Percentiles rank a stretch among this genome's conserved stretches.
phyloP scores from a whole-genome alignment of 1,140 invertebrate genomes.

The Zeugodacus cucurbitae region DNA sequence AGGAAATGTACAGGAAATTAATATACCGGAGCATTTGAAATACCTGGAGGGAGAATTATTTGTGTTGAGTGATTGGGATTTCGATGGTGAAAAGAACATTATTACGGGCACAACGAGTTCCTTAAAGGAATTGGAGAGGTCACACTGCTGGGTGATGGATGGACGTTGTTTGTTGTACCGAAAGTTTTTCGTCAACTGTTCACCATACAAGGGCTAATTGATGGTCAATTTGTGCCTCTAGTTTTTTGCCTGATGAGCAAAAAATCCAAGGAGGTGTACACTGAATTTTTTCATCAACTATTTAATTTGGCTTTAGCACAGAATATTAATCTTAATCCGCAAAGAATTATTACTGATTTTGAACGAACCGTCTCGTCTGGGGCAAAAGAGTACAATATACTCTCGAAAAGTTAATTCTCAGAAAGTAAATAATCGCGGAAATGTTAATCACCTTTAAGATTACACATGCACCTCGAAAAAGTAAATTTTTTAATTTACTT shows the following conservation, averaged over 20 bases:
- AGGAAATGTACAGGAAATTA: no score
- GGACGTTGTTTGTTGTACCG: not conserved
- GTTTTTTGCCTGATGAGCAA: conserved; percentile 18
- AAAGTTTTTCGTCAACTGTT: not conserved
- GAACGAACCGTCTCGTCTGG: not conserved
- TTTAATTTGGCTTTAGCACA: conserved; percentile 7
- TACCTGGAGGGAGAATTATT: not conserved
- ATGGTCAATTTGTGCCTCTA: conserved; percentile 15
- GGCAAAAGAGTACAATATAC: no score
- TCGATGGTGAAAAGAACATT: not conserved
- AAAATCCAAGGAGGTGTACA: conserved; percentile 7
- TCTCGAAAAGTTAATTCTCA: no score
- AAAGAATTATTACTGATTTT: conserved; percentile 17
- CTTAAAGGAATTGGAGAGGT: not conserved
- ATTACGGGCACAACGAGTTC: not conserved
- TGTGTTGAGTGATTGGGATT: not conserved
- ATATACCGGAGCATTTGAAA: no score
- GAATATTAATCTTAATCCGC: not conserved
- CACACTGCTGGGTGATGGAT: conserved; percentile 20
- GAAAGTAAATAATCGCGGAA: no score
- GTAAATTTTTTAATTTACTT: no score
- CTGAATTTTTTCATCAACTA: not conserved
- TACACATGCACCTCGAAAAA: no score
- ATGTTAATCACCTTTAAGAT: no score
- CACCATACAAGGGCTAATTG: conserved; percentile 7